Evolutionary conservation across 2,888 invertebrate genomes (phyloP).

Genomic region (Brassicogethes aeneus): DNA sequence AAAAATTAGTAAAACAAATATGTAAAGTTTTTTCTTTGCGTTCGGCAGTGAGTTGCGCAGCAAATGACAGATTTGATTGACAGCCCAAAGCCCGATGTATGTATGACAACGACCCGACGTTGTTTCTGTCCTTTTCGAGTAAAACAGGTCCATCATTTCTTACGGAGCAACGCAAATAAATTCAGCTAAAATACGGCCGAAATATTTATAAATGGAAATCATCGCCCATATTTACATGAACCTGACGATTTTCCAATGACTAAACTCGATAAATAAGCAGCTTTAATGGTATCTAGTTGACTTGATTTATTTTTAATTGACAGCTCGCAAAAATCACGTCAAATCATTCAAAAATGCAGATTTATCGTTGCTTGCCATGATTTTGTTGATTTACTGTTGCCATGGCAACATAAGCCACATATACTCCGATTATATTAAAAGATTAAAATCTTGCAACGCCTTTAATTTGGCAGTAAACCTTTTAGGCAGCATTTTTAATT

Average conservation of each 20-base stretch:
- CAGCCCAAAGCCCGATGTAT: too few relatives aligned
- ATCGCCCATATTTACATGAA: neutral
- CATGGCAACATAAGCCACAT: too few relatives aligned
- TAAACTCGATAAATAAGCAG: neutral
- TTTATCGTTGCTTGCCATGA: too few relatives aligned
- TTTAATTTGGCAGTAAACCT: too few relatives aligned
- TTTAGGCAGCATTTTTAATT: too few relatives aligned
- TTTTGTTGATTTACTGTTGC: too few relatives aligned
- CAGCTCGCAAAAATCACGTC: neutral
- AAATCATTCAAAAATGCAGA: too few relatives aligned
- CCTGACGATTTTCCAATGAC: constrained; percentile 5
- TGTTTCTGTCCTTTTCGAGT: constrained; percentile 28
- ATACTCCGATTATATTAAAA: too few relatives aligned
- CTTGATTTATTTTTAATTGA: neutral
- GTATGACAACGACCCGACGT: too few relatives aligned
- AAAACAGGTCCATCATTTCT: constrained; percentile 29
- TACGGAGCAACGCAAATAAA: constrained; percentile 25
- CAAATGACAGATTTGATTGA: neutral
- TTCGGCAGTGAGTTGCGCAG: neutral
- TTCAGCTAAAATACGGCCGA: constrained; percentile 29
- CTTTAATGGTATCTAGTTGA: neutral
- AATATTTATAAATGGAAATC: constrained; percentile 32
- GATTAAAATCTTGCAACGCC: too few relatives aligned
- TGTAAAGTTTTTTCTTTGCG: neutral
- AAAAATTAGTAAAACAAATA: neutral